Evolutionary conservation across 1,140 invertebrate species (phyloP).

Genomic region (Bombus affinis): DNA sequence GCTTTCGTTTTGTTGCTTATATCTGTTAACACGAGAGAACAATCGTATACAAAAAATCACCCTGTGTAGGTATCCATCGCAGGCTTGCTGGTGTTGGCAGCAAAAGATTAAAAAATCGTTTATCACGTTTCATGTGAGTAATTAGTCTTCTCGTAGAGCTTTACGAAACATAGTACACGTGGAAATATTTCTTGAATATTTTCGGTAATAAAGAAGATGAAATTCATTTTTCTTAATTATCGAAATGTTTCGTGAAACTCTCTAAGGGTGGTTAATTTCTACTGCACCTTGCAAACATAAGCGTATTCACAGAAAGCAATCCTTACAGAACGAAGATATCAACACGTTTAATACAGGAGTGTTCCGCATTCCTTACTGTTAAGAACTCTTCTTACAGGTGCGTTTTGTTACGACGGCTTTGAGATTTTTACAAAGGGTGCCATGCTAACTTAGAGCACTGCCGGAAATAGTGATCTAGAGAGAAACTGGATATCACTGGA

Average conservation of each 20-base stretch:
- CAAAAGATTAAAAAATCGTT: constrained; percentile 59
- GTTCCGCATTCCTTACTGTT: constrained; percentile 56
- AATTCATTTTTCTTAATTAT: neutral
- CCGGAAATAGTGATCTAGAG: constrained; percentile 50
- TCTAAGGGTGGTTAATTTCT: constrained; percentile 10
- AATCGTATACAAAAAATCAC: constrained; percentile 36
- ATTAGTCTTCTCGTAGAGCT: constrained; percentile 10
- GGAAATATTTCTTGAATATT: too few species aligned
- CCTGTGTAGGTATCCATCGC: constrained; percentile 38
- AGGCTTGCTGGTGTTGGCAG: constrained; percentile 53
- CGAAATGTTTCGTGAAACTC: constrained; percentile 22
- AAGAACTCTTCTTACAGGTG: constrained; percentile 51
- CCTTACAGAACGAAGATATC: constrained; percentile 49
- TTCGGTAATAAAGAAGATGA: neutral
- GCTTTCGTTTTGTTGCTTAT: neutral
- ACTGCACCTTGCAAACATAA: constrained; percentile 55
- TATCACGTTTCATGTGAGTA: constrained; percentile 44
- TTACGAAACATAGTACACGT: neutral
- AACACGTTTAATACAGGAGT: constrained; percentile 53
- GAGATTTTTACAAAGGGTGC: constrained; percentile 53
- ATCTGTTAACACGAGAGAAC: constrained; percentile 4
- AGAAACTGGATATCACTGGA: constrained; percentile 48
- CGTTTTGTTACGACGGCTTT: constrained; percentile 51
- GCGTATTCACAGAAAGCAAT: constrained; percentile 62
- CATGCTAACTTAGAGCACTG: constrained; percentile 57